Percentiles rank a stretch among this genome's conserved stretches.
Evolutionary conservation across 1,140 invertebrate genomes (phyloP).

Genomic region (Armadillidium nasatum): DNA sequence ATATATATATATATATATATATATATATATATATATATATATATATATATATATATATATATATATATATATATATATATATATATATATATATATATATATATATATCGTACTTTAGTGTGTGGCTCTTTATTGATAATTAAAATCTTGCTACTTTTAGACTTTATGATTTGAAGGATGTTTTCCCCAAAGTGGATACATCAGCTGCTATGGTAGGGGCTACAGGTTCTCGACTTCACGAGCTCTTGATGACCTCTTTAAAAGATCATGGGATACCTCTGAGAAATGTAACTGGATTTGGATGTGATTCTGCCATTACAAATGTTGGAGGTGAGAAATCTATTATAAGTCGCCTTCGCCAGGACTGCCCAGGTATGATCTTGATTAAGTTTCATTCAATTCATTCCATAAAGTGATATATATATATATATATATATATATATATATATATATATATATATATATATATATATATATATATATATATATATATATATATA

Average conservation of each 20-base stretch:
- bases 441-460: too few relatives aligned
- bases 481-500: too few relatives aligned
- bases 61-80: too few relatives aligned
- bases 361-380: neutral
- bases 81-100: too few relatives aligned
- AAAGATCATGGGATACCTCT: neutral
- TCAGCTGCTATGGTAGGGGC: neutral
- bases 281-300: neutral
- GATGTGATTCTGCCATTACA: neutral
- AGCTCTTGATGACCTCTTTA: neutral
- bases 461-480: too few relatives aligned
- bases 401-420: neutral
- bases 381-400: neutral
- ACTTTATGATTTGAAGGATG: neutral
- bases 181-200: neutral
- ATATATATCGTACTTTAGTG: too few relatives aligned
- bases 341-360: neutral
- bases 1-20: too few relatives aligned
- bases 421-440: too few relatives aligned
- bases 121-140: too few relatives aligned
- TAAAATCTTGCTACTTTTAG: neutral
- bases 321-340: neutral
- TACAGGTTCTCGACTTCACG: neutral
- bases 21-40: too few relatives aligned
- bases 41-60: too few relatives aligned